A percentile compares a stretch with the other conserved stretches of the same genome.
Conservation (phyloP, 1,140 invertebrate genomes). For the Alviniconcha marisindica region DNA sequence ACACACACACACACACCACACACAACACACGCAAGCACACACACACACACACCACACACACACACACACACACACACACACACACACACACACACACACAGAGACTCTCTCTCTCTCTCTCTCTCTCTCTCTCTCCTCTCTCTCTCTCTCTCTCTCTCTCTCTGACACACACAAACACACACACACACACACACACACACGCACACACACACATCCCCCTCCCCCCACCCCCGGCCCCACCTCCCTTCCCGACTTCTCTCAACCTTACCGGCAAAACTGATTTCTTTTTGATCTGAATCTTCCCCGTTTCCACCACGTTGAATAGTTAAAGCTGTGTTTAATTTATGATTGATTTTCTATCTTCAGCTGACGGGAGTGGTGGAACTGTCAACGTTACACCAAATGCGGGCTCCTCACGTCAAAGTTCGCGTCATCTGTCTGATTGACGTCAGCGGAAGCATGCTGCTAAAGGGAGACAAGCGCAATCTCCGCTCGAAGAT, state of each 20-base stretch:
- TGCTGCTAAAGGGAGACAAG: constrained; percentile 53
- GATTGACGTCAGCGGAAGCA: constrained; percentile 60
- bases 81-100: too few species aligned
- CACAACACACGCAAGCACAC: too few species aligned
- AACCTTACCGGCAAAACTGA: too few species aligned
- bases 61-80: too few species aligned
- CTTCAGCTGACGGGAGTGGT: constrained; percentile 50
- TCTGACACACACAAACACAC: neutral
- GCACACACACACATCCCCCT: neutral
- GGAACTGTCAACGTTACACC: constrained; percentile 49
- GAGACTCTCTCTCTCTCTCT: neutral
- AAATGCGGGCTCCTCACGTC: constrained; percentile 40
- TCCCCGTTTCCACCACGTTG: too few species aligned
- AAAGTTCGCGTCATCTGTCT: constrained; percentile 52
- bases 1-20: too few species aligned
- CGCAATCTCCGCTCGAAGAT: constrained; percentile 50
- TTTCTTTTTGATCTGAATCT: too few species aligned
- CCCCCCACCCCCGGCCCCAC: neutral
- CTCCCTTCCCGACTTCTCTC: constrained; percentile 2
- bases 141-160: constrained; percentile 18
- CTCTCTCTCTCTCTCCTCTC: constrained; percentile 12
- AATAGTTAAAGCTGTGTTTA: neutral
- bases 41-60: too few species aligned
- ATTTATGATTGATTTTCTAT: neutral
- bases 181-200: neutral